phyloP scores from a whole-genome alignment of 2,888 invertebrate genomes.

The Andrena dorsata region DNA sequence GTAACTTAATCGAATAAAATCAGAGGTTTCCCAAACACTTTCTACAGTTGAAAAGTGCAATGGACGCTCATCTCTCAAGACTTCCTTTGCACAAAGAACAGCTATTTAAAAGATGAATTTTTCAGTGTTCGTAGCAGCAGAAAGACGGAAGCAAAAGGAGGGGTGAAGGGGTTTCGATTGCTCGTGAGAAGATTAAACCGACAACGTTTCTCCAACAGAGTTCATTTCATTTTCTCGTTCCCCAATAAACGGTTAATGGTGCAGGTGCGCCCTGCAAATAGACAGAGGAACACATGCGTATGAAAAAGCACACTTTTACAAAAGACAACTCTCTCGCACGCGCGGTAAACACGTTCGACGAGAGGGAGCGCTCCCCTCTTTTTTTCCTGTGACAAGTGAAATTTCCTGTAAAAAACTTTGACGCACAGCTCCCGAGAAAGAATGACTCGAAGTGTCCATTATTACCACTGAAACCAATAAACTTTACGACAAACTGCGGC shows the following conservation, averaged over 20 bases:
- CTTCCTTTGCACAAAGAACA: neutral
- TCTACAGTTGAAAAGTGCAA: neutral
- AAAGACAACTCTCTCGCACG: conserved; percentile 45
- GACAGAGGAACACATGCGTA: conserved; percentile 59
- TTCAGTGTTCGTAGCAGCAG: neutral
- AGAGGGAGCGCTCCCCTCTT: neutral
- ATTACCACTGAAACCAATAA: neutral
- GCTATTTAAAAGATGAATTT: neutral
- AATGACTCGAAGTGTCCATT: too few relatives aligned
- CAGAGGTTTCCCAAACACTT: too few relatives aligned
- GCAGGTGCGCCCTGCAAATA: conserved; percentile 57
- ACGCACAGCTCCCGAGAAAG: too few relatives aligned
- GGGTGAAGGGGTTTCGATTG: neutral
- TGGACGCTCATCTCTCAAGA: too few relatives aligned
- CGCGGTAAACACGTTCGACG: neutral
- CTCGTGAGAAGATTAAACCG: neutral
- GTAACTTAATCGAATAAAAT: too few relatives aligned
- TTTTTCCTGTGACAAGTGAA: neutral
- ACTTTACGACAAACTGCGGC: neutral
- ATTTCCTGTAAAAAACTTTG: conserved; percentile 21
- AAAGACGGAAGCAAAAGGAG: neutral
- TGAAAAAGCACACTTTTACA: conserved; percentile 67
- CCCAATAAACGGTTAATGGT: conserved; percentile 25
- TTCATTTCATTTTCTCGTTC: conserved; percentile 41
- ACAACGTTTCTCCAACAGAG: conserved; percentile 25